Conservation (phyloP, 37 sponge, comb jelly and placozoan species). For the Agelas oroides region DNA sequence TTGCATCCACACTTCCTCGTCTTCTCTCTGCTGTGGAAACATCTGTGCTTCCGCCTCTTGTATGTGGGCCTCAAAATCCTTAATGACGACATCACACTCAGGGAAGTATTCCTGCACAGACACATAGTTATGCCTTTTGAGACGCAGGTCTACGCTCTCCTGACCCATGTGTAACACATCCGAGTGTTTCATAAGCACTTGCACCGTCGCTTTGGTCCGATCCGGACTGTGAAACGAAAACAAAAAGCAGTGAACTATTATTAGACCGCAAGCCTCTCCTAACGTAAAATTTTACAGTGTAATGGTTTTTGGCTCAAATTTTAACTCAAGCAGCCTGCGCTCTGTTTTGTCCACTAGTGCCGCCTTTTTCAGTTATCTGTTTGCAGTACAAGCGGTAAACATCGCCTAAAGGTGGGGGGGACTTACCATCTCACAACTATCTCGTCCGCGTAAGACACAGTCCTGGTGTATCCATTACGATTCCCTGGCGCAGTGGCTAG, state of each 20-base stretch:
- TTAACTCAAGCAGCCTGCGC: not conserved
- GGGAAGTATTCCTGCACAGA: slow-evolving; percentile 50
- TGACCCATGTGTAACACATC: slow-evolving; percentile 53
- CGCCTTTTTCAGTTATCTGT: too few species aligned
- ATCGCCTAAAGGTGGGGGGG: too few species aligned
- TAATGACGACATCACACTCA: slow-evolving; percentile 34
- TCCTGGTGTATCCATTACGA: slow-evolving; percentile 2
- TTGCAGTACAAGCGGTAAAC: too few species aligned
- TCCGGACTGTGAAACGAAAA: slow-evolving; percentile 14
- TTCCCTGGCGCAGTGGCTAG: not conserved
- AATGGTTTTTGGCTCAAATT: too few species aligned
- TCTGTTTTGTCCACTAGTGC: too few species aligned
- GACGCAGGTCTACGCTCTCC: slow-evolving; percentile 38
- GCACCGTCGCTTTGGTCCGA: slow-evolving; percentile 28
- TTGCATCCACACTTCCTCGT: slow-evolving; percentile 36
- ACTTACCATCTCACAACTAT: slow-evolving; percentile 53
- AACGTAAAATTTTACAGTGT: too few species aligned
- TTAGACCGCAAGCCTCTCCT: too few species aligned
- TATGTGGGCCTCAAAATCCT: slow-evolving; percentile 51
- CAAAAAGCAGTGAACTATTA: not conserved
- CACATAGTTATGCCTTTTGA: not conserved
- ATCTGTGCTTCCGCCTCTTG: slow-evolving; percentile 55
- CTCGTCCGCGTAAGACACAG: slow-evolving; percentile 12
- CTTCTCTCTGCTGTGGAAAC: slow-evolving; percentile 18
- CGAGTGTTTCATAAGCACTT: slow-evolving; percentile 17